Percentiles rank a stretch among this genome's conserved stretches.
These are phyloP conservation scores for Pseudotriccus pelzelni DNA, from an alignment of 2,797 vertebrate genomes.

Conservation along the genomic window DNA sequence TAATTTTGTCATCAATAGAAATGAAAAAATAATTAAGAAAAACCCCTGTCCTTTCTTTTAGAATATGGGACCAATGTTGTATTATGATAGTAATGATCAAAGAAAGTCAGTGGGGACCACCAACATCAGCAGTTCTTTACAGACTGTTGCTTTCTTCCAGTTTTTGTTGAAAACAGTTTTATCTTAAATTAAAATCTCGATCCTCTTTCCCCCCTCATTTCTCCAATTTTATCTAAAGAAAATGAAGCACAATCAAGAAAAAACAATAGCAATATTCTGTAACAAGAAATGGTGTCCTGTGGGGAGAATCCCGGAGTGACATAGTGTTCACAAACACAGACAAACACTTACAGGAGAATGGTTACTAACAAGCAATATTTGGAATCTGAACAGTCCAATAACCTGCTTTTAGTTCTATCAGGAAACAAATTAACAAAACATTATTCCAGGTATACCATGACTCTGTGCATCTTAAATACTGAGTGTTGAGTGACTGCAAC, in stretches of 20 bases:
- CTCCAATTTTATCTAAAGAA: background rate
- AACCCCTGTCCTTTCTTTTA: background rate
- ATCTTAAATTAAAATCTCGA: background rate
- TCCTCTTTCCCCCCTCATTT: background rate
- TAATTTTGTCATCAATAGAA: background rate
- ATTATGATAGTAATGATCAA: background rate
- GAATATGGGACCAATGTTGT: background rate
- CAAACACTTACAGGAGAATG: background rate
- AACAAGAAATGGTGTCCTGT: background rate
- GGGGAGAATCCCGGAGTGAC: background rate
- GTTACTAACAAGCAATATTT: background rate
- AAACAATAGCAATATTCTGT: background rate
- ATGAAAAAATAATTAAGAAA: background rate
- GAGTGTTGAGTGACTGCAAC: background rate
- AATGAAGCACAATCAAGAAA: background rate
- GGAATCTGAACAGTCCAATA: background rate
- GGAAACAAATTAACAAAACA: background rate
- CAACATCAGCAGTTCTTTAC: background rate
- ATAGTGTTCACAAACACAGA: background rate
- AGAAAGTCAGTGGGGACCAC: background rate
- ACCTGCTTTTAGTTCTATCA: background rate
- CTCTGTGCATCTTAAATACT: background rate
- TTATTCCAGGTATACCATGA: background rate
- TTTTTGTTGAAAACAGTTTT: background rate
- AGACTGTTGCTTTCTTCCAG: background rate